A percentile compares a stretch with the other conserved stretches of the same genome.
Evolutionary conservation across 1,140 invertebrate species (phyloP).

Genomic region (Zophobas atratus): DNA sequence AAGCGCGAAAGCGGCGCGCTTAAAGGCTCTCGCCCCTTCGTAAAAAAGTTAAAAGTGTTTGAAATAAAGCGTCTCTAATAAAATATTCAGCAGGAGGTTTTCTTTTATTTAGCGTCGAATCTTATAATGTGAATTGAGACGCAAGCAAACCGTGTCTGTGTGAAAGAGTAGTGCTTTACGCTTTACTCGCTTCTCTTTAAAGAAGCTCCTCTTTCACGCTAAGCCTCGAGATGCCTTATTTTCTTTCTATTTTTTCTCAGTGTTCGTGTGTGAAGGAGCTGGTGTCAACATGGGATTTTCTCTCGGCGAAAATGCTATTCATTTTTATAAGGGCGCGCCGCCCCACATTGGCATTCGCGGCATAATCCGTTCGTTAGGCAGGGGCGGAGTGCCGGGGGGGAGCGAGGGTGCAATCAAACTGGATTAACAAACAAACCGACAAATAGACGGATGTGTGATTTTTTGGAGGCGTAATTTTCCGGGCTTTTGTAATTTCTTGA

Average conservation of each 20-base stretch:
- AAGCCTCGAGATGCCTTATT: conserved; percentile 60
- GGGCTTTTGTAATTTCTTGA: too few species aligned
- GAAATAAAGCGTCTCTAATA: conserved; percentile 59
- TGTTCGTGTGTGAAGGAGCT: conserved; percentile 61
- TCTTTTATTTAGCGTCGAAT: conserved; percentile 61
- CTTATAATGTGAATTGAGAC: conserved; percentile 60
- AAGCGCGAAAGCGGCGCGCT: not conserved
- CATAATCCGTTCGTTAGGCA: conserved; percentile 46
- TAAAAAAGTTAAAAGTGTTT: conserved; percentile 57
- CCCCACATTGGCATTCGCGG: conserved; percentile 45
- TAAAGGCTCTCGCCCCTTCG: conserved; percentile 18
- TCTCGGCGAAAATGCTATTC: conserved; percentile 53
- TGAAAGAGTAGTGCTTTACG: conserved; percentile 51
- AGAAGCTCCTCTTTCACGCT: conserved; percentile 54
- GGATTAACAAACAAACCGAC: conserved; percentile 6
- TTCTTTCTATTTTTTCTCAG: conserved; percentile 59
- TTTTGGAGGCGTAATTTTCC: not conserved
- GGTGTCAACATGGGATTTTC: conserved; percentile 62
- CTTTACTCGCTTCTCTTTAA: conserved; percentile 50
- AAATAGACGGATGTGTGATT: not conserved
- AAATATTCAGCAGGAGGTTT: conserved; percentile 60
- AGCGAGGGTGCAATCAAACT: conserved; percentile 3
- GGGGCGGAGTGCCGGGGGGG: not conserved
- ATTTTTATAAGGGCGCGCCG: conserved; percentile 49
- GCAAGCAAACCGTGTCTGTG: conserved; percentile 50